A percentile compares a stretch with the other conserved stretches of the same genome.
phyloP scores from a whole-genome alignment of 2,797 vertebrate species.

The Meriones psammophilus region DNA sequence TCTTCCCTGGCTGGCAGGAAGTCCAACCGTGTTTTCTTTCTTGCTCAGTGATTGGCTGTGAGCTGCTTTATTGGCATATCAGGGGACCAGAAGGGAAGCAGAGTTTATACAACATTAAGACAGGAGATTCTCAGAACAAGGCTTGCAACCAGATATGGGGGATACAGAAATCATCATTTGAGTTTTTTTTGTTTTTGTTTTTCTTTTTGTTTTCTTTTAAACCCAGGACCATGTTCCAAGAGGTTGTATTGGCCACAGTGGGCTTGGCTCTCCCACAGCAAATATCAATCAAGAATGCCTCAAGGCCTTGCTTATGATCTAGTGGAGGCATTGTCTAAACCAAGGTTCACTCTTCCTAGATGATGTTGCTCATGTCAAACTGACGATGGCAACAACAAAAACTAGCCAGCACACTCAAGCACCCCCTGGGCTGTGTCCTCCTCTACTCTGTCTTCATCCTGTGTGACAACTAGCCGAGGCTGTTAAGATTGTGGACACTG shows the following conservation, averaged over 20 bases:
- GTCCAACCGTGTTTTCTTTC: too few species aligned
- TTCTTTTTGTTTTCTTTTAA: background rate
- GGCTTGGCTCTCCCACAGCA: background rate
- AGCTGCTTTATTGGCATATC: too few species aligned
- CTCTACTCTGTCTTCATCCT: background rate
- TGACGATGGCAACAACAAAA: background rate
- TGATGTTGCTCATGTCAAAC: background rate
- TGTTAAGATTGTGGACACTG: too few species aligned
- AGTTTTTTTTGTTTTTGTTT: background rate
- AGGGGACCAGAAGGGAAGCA: too few species aligned
- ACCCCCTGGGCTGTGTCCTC: too few species aligned
- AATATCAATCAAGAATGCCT: background rate
- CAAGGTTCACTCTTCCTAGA: background rate
- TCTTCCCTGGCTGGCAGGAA: too few species aligned
- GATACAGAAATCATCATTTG: too few species aligned
- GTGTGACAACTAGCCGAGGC: background rate
- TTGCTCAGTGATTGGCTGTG: too few species aligned
- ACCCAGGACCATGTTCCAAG: background rate
- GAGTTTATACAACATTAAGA: too few species aligned
- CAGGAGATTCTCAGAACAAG: too few species aligned
- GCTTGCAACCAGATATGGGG: too few species aligned
- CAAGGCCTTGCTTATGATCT: background rate
- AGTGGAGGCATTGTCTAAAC: background rate
- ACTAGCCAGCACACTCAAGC: background rate
- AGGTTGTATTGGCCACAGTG: too few species aligned